Evolutionary conservation across 53 echinoderm and acorn worm genomes (phyloP).

Genomic region (Zoroaster sp.): DNA sequence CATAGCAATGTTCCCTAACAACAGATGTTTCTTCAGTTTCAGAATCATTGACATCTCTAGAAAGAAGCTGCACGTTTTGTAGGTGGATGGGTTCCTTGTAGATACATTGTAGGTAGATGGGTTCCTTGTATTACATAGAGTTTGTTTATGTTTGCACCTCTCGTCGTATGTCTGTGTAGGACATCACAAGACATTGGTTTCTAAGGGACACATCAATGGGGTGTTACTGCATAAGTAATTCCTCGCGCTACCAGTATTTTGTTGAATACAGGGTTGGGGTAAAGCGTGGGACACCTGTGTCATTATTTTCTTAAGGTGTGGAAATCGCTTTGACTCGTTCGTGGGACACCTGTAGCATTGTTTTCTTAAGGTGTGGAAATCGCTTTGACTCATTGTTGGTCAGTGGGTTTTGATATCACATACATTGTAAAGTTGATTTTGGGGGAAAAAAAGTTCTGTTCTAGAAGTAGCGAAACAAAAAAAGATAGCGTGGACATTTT

Average conservation of each 20-base stretch:
- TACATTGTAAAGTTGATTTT: not conserved
- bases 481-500: not conserved
- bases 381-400: not conserved
- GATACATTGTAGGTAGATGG: slow-evolving; percentile 12
- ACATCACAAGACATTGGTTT: not conserved
- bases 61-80: not conserved
- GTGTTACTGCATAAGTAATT: slow-evolving; percentile 34
- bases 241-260: not conserved
- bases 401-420: not conserved
- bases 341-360: not conserved
- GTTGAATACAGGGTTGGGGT: not conserved
- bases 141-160: slow-evolving; percentile 24
- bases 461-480: not conserved
- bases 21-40: not conserved
- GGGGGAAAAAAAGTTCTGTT: not conserved
- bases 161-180: not conserved
- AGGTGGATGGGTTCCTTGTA: not conserved
- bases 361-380: not conserved
- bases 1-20: not conserved
- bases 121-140: not conserved
- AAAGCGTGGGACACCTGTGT: not conserved
- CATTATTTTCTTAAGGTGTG: not conserved
- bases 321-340: not conserved
- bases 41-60: not conserved
- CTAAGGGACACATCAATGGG: not conserved